phyloP scores from a whole-genome alignment of 1,140 invertebrate genomes.

The Drosophila sturtevanti region DNA sequence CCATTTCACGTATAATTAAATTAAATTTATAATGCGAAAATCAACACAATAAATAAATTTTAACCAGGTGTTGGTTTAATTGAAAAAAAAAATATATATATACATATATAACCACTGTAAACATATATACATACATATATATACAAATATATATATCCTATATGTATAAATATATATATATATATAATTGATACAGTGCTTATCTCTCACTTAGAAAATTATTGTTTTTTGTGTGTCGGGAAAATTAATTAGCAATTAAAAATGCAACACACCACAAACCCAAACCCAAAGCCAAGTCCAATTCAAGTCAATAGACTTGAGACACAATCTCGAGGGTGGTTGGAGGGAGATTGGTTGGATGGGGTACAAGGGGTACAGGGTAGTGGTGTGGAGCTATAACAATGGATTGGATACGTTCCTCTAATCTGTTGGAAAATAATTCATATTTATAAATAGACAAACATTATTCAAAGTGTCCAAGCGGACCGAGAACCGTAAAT shows the following conservation, averaged over 20 bases:
- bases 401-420: slow-evolving; percentile 20
- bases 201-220: slow-evolving; percentile 43
- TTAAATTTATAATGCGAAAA: slow-evolving; percentile 66
- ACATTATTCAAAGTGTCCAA: slow-evolving; percentile 78
- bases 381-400: neutral
- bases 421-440: slow-evolving; percentile 69
- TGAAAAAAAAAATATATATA: slow-evolving; percentile 5
- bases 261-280: slow-evolving; percentile 56
- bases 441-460: slow-evolving; percentile 81
- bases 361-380: no score
- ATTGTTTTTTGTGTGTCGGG: slow-evolving; percentile 64
- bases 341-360: neutral
- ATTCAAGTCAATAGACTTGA: neutral
- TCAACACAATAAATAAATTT: slow-evolving; percentile 51
- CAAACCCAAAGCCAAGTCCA: slow-evolving; percentile 31
- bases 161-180: slow-evolving; percentile 26
- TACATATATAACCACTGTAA: neutral
- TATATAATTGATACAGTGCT: slow-evolving; percentile 49
- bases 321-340: neutral
- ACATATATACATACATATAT: neutral
- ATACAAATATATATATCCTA: slow-evolving; percentile 3
- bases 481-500: slow-evolving; percentile 73
- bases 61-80: slow-evolving; percentile 56
- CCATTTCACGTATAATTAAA: slow-evolving; percentile 63
- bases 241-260: slow-evolving; percentile 81